Conservation (phyloP, 1,140 invertebrate genomes). For the Rhopalosiphum maidis region DNA sequence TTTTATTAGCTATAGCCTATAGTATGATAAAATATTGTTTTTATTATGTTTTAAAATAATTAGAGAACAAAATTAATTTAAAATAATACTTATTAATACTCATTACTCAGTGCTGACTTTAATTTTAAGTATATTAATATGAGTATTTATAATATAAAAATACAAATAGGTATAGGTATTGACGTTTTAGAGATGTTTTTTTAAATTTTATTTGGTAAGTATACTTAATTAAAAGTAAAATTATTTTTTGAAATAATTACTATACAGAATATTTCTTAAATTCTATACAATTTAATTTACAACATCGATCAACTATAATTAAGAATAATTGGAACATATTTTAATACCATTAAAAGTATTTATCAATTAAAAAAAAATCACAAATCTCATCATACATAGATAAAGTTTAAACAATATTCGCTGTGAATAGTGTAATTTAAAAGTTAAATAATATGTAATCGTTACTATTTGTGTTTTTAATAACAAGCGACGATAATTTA, state of each 20-base stretch:
- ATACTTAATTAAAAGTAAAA: background rate
- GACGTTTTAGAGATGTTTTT: no score
- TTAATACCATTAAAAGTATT: background rate
- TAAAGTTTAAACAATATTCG: background rate
- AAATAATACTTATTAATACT: background rate
- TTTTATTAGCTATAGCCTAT: background rate
- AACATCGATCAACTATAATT: background rate
- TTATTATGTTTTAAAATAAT: background rate
- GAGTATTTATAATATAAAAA: background rate
- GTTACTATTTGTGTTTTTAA: background rate
- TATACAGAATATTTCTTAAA: background rate
- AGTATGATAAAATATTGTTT: background rate
- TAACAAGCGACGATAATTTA: constrained; percentile 39
- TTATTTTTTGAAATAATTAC: background rate
- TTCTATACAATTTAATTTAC: background rate
- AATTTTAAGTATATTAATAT: background rate
- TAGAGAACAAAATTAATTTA: background rate
- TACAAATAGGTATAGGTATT: no score
- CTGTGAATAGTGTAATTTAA: background rate
- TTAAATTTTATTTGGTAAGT: background rate
- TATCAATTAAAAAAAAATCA: background rate
- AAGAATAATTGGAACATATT: background rate
- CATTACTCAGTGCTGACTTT: background rate
- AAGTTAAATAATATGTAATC: background rate
- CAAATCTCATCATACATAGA: background rate